These are phyloP conservation scores for Chromis chromis DNA, from an alignment of 2,797 vertebrate genomes.

Conservation along the genomic window DNA sequence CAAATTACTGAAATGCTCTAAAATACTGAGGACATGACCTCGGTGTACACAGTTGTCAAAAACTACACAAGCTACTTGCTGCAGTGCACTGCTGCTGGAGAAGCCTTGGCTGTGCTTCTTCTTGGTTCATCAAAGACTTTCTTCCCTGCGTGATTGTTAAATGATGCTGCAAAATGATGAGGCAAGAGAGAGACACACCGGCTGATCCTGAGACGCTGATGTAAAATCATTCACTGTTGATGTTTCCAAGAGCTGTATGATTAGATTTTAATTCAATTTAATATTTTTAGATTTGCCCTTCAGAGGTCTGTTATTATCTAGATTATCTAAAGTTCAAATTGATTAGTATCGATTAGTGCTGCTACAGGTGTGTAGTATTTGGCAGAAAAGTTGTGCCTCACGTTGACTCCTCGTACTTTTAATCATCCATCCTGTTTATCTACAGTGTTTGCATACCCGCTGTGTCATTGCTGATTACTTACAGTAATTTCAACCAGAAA, in stretches of 20 bases:
- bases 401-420: constrained; percentile 3
- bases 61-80: not conserved
- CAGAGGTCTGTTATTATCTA: constrained; percentile 3
- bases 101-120: not conserved
- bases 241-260: not conserved
- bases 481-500: too few species aligned
- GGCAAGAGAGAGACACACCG: not conserved
- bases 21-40: not conserved
- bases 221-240: constrained; percentile 17
- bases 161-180: constrained; percentile 1
- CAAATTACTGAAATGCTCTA: not conserved
- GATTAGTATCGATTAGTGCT: constrained; percentile 5
- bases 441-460: too few species aligned
- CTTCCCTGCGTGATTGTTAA: not conserved
- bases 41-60: not conserved
- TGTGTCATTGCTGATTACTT: too few species aligned
- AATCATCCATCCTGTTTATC: not conserved
- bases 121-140: not conserved
- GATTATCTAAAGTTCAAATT: constrained; percentile 25
- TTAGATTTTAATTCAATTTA: constrained; percentile 12
- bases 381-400: not conserved
- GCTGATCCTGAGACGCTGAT: not conserved
- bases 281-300: constrained; percentile 13
- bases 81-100: not conserved
- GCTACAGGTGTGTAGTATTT: not conserved